Conservation (phyloP, 2,797 vertebrate species). For the Sciurus carolinensis region DNA sequence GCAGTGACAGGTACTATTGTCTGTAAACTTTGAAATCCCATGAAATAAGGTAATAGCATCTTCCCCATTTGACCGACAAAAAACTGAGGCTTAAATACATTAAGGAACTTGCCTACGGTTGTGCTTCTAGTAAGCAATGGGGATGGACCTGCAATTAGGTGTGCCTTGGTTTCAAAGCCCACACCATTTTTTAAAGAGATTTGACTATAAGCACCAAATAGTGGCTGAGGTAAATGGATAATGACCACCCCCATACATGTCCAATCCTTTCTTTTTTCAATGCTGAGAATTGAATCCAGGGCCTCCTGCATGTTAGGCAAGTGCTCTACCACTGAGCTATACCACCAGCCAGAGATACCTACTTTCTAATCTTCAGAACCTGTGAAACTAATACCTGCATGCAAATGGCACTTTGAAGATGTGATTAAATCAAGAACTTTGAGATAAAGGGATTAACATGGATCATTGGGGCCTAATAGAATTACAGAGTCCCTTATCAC, state of each 20-base stretch:
- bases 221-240: background rate
- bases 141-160: background rate
- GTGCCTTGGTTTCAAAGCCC: background rate
- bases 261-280: no score
- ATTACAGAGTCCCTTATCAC: background rate
- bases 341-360: background rate
- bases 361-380: background rate
- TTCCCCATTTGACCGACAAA: constrained; percentile 7
- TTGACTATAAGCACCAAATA: background rate
- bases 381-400: background rate
- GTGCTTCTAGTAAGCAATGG: background rate
- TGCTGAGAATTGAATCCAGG: no score
- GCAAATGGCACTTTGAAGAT: background rate
- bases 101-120: background rate
- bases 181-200: background rate
- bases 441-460: background rate
- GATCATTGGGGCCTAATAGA: background rate
- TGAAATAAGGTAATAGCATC: background rate
- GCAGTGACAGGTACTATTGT: background rate
- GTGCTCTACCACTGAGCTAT: no score
- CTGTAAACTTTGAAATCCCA: background rate
- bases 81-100: constrained; percentile 35
- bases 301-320: no score
- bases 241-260: background rate
- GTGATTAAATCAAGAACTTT: background rate